phyloP scores from a whole-genome alignment of 2,113 vertebrate species.

The Actinemys pallida region DNA sequence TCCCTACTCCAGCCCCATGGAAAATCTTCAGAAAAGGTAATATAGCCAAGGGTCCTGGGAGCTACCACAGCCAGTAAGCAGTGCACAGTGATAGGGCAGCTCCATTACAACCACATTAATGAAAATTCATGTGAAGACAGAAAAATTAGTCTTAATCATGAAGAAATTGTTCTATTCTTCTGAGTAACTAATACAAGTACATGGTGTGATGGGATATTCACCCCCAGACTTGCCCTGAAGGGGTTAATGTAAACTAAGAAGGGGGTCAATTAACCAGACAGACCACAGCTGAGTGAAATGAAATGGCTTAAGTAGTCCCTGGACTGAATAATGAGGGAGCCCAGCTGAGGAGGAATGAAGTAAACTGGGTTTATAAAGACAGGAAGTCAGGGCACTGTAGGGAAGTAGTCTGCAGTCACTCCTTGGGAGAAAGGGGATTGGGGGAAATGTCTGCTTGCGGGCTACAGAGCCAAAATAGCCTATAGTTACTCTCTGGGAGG shows the following conservation, averaged over 20 bases:
- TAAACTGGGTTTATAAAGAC: background rate
- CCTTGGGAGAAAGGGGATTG: background rate
- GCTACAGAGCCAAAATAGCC: background rate
- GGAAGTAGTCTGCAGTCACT: background rate
- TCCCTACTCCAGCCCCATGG: background rate
- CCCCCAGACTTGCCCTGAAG: background rate
- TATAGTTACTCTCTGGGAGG: background rate
- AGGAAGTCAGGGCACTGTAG: background rate
- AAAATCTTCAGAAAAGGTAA: background rate
- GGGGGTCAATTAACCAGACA: background rate
- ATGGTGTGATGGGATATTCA: background rate
- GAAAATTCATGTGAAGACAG: too few relatives aligned
- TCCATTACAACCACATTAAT: background rate
- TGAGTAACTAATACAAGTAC: background rate
- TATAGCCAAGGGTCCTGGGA: too few relatives aligned
- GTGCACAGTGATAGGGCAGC: background rate
- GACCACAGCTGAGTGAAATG: too few relatives aligned
- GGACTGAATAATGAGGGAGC: too few relatives aligned
- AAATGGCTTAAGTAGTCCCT: too few relatives aligned
- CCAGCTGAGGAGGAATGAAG: too few relatives aligned
- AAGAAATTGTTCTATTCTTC: background rate
- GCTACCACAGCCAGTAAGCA: background rate
- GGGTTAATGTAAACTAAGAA: background rate
- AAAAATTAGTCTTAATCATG: background rate
- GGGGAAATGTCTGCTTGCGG: background rate